phyloP scores from a whole-genome alignment of 2,113 vertebrate species.

The Paratilapia polleni region DNA sequence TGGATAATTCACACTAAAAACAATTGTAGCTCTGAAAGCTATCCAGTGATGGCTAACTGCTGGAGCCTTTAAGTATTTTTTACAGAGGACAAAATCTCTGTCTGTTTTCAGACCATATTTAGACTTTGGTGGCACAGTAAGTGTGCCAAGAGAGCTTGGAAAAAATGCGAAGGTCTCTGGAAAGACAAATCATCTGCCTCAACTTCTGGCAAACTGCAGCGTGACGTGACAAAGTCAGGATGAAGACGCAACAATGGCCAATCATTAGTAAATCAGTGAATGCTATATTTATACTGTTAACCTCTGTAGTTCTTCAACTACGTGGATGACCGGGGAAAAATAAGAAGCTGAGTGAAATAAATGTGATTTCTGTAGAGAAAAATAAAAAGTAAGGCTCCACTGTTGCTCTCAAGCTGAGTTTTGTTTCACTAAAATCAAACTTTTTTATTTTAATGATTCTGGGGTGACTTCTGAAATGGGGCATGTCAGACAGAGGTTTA shows the following conservation, averaged over 20 bases:
- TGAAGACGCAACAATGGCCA: too few relatives aligned
- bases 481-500: neutral
- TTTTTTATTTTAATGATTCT: neutral
- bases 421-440: neutral
- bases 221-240: neutral
- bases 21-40: neutral
- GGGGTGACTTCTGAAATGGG: neutral
- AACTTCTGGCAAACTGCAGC: too few relatives aligned
- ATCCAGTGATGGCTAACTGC: neutral
- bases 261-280: neutral
- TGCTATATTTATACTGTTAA: neutral
- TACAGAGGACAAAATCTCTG: neutral
- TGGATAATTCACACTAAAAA: neutral
- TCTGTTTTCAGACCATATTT: neutral
- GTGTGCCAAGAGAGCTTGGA: neutral
- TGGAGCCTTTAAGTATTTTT: rapidly evolving
- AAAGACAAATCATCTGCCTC: neutral
- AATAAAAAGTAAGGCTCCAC: too few relatives aligned
- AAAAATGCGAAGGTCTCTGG: neutral
- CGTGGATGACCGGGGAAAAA: neutral
- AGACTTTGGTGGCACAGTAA: neutral
- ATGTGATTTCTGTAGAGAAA: neutral
- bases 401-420: too few relatives aligned
- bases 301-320: neutral
- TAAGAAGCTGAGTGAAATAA: neutral